Evolutionary conservation across 2,888 invertebrate genomes (phyloP), one percentile per base, ranked within the genome.

Genomic region (Endotricha flammealis): DNA sequence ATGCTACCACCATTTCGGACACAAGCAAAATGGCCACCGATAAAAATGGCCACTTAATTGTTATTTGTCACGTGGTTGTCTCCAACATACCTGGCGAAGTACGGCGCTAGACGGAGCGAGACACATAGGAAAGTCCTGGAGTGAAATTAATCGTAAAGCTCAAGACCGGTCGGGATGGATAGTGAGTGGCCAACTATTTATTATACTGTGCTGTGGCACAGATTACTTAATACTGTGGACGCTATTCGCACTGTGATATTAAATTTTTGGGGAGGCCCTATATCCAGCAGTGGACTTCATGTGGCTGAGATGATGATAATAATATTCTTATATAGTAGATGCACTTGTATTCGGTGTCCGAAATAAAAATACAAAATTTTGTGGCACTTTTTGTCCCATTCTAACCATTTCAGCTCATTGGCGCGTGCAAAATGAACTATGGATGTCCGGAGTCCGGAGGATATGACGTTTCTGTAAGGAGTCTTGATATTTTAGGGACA

Each of bases 351-450:
- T 24, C 10, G 6, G 11, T 14, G n/a, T n/a, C 13, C 29, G 12
- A 12, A 20, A 16, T 20, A 12, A 31, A 12, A 10, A 2, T n/a
- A 10, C 4, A 11, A 17, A 12, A 5, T 31, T 9, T 16, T 35
- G 27, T 28, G 13, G 10, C 1, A 17, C 36, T 50, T 56, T 60
- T 48, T 41, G 38, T 27, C 11, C 8, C 4, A 31, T 48, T 51
- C 45, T 40, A 33, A 30, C 48, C 52, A 56, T 53, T 40, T 40
- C 62, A 48, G 66, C 30, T 57, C 74, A 68, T 12, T 66, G 77
- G 60, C 36, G 71, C 72, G 68, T 62, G 71, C 65, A 64, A 60
- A 70, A 68, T 68, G 64, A 53, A 50, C 48, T 44, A 46, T 73
- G 77, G 64, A 73, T 67, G 67, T 79, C 71, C 80, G 76, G 61